phyloP scores from a whole-genome alignment of 2,797 vertebrate genomes.

The Gambelia wislizenii region DNA sequence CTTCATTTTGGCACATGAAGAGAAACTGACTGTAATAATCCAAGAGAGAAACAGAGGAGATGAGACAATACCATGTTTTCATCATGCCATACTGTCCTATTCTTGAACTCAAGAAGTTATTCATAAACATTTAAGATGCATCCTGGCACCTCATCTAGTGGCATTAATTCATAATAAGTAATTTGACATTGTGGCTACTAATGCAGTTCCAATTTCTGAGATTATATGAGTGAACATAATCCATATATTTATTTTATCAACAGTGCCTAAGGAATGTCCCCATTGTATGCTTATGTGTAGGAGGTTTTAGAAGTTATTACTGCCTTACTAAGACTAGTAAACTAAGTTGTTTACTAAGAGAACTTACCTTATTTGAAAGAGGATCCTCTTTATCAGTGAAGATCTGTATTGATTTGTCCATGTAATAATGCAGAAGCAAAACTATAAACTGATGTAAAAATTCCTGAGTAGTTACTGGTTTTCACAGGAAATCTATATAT shows the following conservation, averaged over 20 bases:
- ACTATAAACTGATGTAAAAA: not conserved
- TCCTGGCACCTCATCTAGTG: not conserved
- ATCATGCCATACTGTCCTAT: not conserved
- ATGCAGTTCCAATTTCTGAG: not conserved
- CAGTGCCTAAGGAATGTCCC: not conserved
- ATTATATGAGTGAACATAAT: not conserved
- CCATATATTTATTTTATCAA: not conserved
- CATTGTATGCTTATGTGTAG: not conserved
- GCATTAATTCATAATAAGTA: not conserved
- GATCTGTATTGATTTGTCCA: not conserved
- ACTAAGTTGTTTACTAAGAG: not conserved
- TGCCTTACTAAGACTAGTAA: not conserved
- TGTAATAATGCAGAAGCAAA: not conserved
- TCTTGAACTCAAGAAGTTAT: conserved; percentile 1
- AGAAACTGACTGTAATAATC: conserved; percentile 40
- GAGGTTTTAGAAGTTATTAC: not conserved
- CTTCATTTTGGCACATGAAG: not conserved
- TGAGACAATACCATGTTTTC: not conserved
- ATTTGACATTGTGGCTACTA: not conserved
- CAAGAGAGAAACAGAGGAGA: conserved; percentile 9
- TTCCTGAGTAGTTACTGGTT: not conserved
- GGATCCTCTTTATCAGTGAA: not conserved
- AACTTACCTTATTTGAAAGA: not conserved
- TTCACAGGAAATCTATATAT: not conserved
- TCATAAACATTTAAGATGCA: not conserved